Evolutionary conservation across 2,888 invertebrate genomes (phyloP), one percentile per base, ranked within the genome.

Genomic region (Norana najaformis): DNA sequence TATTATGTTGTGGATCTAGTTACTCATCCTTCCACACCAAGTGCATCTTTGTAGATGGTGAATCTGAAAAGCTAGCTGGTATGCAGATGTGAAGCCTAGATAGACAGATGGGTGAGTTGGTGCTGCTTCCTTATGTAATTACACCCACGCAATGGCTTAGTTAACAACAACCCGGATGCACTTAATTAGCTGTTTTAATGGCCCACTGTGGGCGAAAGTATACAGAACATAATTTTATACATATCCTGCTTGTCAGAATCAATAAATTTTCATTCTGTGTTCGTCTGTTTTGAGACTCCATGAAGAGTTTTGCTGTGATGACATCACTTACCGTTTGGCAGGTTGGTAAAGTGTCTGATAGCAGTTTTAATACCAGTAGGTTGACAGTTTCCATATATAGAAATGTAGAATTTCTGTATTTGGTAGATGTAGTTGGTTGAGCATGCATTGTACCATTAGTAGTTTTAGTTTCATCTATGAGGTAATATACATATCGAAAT

Each of bases 201-300:
- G 69, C 69, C 69, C 69, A 69, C 30, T 69, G 69, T n/a, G 69
- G 69, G 11, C 16, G 16, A 69, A 69, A n/a, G n/a, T n/a, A 69
- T 69, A n/a, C 69, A 8, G 30, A 69, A 69, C n/a, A 11, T 69
- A 69, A 11, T 30, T n/a, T n/a, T n/a, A 69, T 69, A 69, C n/a
- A 69, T 69, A 69, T 69, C 69, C 69, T 69, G 69, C 69, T 69
- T n/a, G n/a, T 69, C n/a, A 69, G 69, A 69, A n/a, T 69, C 69
- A 69, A n/a, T n/a, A 69, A n/a, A n/a, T 8, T 69, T 69, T n/a
- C 69, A 6, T 69, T 69, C n/a, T 69, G 69, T n/a, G n/a, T 69
- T 69, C 69, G 8, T 69, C 30, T 69, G 69, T 69, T 69, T 69
- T 69, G 69, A n/a, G 69, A n/a, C 69, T 69, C n/a, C 69, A n/a